Base-by-base conservation (phyloP, 2,888 invertebrate genomes). In the Crossocerus cetratus region DNA sequence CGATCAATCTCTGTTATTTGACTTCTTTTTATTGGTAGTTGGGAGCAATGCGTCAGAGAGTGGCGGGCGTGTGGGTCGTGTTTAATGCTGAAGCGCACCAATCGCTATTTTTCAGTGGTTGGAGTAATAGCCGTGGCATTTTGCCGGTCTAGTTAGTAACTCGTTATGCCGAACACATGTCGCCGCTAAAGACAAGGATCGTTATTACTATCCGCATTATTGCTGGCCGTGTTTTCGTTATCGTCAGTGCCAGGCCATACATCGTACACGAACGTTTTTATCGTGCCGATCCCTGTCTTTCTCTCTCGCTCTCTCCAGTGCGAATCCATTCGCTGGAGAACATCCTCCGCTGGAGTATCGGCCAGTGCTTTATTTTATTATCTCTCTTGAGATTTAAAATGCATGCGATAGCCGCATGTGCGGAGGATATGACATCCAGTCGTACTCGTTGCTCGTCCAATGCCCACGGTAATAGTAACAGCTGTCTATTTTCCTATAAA, bases 251-350 rank as follows among this genome's bases (percentile, higher is more conserved):
- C 54, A 4, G 69, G 32, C 56, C 18, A 57, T 65, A 76, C 70
- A 54, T 76, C 73, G 73, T 69, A 76, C 18, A 71, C 73, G 66
- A 65, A 73, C 60, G 66, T 56, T 70, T 76, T 76, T 76, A 76
- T 76, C 76, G 43, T 67, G 23, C 21, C 60, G 70, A 76, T 76
- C 76, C 69, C 60, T 61, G 56, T 58, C 32, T 58, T 44, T 59
- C 44, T 58, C 32, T 58, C 53, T 59, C 44, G n/a, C n/a, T 58
- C 32, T 58, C 53, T 59, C 44, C 58, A 58, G 18, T 32, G 49
- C 49, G 59, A 63, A 43, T 65, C 68, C 54, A 59, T 65, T 68
- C 54, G n/a, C n/a, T n/a, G n/a, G 55, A 49, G 13, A 18, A 45
- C 58, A 11, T 32, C 32, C 32, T 44, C 43, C 22, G 18, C 8